Conservation (phyloP, 2,113 vertebrate genomes). For the Platanista minor region DNA sequence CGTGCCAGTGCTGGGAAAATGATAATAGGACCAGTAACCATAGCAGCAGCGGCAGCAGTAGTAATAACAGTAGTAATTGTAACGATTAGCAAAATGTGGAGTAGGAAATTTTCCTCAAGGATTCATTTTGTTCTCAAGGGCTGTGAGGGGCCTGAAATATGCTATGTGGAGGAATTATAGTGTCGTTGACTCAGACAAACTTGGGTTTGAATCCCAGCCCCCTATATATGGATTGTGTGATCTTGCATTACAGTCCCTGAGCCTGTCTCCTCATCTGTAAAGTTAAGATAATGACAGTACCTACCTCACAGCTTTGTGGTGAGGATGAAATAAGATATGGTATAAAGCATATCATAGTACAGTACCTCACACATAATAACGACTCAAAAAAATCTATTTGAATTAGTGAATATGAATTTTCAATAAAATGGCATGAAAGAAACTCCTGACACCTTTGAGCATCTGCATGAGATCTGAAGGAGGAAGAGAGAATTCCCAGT, state of each 20-base stretch:
- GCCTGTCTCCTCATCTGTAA: not conserved
- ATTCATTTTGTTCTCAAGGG: not conserved
- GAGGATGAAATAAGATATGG: not conserved
- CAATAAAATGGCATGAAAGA: constrained; percentile 12
- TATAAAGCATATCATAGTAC: not conserved
- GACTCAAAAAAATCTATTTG: not conserved
- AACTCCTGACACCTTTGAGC: not conserved
- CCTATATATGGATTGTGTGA: not conserved
- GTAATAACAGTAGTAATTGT: not conserved
- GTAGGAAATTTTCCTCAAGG: not conserved
- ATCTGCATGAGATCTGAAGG: constrained; percentile 30
- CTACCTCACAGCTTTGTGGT: not conserved
- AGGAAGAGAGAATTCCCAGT: not conserved
- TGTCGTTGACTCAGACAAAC: not conserved
- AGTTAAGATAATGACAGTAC: constrained; percentile 25
- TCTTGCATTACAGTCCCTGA: not conserved
- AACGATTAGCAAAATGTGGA: not conserved
- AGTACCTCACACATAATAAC: not conserved
- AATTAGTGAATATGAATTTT: constrained; percentile 9
- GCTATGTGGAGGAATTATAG: not conserved
- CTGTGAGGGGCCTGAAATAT: not conserved
- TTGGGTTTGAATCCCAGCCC: not conserved
- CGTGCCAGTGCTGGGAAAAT: not conserved
- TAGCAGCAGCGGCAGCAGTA: not conserved
- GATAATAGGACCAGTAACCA: not conserved